Evolutionary conservation across 2,113 vertebrate species (phyloP).

Genomic region (Cebus imitator): DNA sequence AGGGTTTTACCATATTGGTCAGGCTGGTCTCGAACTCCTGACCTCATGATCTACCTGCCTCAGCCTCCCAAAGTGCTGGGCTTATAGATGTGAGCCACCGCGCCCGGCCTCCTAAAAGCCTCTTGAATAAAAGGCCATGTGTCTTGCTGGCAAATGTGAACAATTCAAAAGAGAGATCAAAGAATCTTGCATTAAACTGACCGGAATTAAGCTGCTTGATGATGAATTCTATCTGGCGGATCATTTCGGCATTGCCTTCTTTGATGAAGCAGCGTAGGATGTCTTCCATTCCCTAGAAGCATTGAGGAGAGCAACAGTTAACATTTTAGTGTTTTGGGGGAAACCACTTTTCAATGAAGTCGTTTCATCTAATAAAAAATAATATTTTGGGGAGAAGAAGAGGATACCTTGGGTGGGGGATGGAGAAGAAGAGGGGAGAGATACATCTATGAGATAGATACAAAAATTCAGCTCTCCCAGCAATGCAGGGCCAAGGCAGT

Average conservation of each 20-base stretch:
- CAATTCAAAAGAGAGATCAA: conserved; percentile 1
- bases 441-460: background rate
- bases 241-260: conserved; percentile 92
- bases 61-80: too few species aligned
- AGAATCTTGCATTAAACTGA: conserved; percentile 75
- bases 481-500: background rate
- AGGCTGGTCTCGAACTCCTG: too few species aligned
- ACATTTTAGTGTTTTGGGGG: background rate
- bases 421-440: background rate
- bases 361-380: background rate
- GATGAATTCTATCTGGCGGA: conserved; percentile 95
- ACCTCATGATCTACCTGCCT: too few species aligned
- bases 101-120: background rate
- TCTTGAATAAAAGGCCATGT: conserved; percentile 26
- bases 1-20: too few species aligned
- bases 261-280: conserved; percentile 93
- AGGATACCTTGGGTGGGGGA: too few species aligned
- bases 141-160: conserved; percentile 18
- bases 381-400: too few species aligned
- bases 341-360: background rate
- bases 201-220: conserved; percentile 96
- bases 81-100: too few species aligned
- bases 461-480: background rate
- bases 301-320: conserved; percentile 63
- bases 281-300: conserved; percentile 93